phyloP scores from a whole-genome alignment of 1,140 invertebrate genomes.

The Dinoponera quadriceps region DNA sequence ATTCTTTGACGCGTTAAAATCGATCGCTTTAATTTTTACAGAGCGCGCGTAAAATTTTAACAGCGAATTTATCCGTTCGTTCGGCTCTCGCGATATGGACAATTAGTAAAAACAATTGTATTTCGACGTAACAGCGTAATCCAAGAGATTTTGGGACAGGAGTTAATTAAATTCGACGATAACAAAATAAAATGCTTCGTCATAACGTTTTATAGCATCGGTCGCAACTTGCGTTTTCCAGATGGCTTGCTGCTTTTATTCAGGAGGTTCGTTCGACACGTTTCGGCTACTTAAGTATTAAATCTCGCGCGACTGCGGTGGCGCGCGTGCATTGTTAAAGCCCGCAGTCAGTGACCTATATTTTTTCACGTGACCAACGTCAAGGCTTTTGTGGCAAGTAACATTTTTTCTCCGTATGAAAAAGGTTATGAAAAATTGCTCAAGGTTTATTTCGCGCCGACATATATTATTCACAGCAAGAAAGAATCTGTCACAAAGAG shows the following conservation, averaged over 20 bases:
- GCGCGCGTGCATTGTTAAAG: conserved; percentile 7
- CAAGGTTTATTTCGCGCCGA: not conserved
- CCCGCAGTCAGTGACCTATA: not conserved
- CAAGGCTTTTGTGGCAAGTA: conserved; percentile 4
- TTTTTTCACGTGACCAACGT: not conserved
- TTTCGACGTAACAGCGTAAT: not conserved
- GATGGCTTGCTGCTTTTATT: conserved; percentile 2
- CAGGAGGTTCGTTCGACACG: not conserved
- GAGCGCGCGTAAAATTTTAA: not conserved
- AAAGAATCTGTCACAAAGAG: conserved; percentile 26
- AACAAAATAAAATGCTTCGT: not conserved
- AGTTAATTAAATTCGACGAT: not conserved
- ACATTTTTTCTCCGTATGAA: conserved; percentile 21
- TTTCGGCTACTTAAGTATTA: conserved; percentile 27
- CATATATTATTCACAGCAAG: not conserved
- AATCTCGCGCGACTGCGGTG: conserved; percentile 17
- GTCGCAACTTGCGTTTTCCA: too few species aligned
- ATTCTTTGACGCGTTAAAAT: conserved; percentile 43
- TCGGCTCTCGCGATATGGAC: not conserved
- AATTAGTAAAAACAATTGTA: not conserved
- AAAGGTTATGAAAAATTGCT: not conserved
- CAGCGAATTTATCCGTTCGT: conserved; percentile 1
- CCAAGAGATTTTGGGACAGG: not conserved
- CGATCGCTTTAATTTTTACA: conserved; percentile 24
- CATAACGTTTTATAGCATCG: not conserved